Evolutionary conservation across 2,888 invertebrate genomes (phyloP).

Genomic region (Caenorhabditis panamensis): DNA sequence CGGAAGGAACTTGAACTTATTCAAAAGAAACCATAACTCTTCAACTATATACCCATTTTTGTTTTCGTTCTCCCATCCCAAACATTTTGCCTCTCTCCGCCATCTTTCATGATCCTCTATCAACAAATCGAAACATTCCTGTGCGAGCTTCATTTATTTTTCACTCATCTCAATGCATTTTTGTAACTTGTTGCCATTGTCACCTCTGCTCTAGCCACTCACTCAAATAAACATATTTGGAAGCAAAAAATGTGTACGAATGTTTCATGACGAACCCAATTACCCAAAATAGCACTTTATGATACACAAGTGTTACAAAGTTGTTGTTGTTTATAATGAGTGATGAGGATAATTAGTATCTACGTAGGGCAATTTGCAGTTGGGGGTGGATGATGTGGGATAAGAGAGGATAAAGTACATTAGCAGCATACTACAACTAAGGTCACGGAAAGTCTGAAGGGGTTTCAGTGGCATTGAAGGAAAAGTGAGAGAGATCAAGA

Average conservation of each 20-base stretch:
- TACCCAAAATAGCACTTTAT: slow-evolving; percentile 33
- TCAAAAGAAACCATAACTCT: slow-evolving; percentile 9
- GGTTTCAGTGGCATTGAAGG: too few species aligned
- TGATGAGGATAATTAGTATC: slow-evolving; percentile 5
- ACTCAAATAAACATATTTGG: slow-evolving; percentile 44
- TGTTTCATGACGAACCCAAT: slow-evolving; percentile 55
- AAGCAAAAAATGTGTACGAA: background rate
- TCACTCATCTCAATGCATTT: background rate
- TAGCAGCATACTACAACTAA: background rate
- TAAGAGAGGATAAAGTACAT: background rate
- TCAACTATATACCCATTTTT: background rate
- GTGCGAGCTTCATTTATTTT: background rate
- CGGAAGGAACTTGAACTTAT: slow-evolving; percentile 26
- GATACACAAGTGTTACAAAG: background rate
- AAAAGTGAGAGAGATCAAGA: too few species aligned
- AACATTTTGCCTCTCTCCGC: too few species aligned
- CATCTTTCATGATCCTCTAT: too few species aligned
- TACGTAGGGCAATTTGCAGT: slow-evolving; percentile 6
- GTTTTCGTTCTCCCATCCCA: too few species aligned
- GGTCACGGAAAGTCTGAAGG: too few species aligned
- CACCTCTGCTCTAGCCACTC: background rate
- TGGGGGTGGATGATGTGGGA: background rate
- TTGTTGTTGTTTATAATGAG: slow-evolving; percentile 1
- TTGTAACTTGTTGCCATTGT: background rate
- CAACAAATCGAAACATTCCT: too few species aligned